Evolutionary conservation across 2,888 invertebrate genomes (phyloP), one percentile per base, ranked within the genome.

Genomic region (Nysson spinosus): DNA sequence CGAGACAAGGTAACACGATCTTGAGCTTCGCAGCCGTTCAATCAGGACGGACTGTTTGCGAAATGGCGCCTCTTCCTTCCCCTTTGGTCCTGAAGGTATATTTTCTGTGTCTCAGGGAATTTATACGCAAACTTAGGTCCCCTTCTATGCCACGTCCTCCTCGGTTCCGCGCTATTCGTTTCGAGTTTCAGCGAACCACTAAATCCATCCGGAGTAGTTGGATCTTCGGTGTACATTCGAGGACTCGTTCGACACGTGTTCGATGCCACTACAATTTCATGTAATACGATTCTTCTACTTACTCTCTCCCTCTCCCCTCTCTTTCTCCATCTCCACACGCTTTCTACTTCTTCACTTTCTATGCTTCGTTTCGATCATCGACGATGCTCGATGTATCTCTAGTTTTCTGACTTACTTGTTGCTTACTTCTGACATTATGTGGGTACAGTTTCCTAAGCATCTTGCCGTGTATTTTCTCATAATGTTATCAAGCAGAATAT

Each of bases 61-160:
- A 34, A 70, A 67, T 56, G 49, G 52, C 63, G 16, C 22, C 12
- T n/a, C 47, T 35, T 35, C 26, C 20, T 42, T 46, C 49, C 34
- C 20, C 17, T 42, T 35, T n/a, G 39, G 30, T 56, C 44, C 5
- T 24, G 30, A 60, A 43, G 37, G 47, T 57, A 57, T 64, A 60
- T 60, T 66, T 65, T 67, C 47, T 50, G 37, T 40, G 51, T 67
- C 42, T 35, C 40, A 22, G 32, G 39, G 52, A 75, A 77, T 77
- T 77, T 75, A 77, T 77, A 75, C 78, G 70, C 64, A 70, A 77
- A 77, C 77, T 77, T 75, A 64, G 39, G 46, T 12, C 32, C 44
- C 40, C 22, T 46, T 14, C 11, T 35, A 39, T 58, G 55, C 66
- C 56, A 46, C 55, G 54, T 67, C 54, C 55, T 30, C 39, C 57